Evolutionary conservation across 2,888 invertebrate species (phyloP).

Genomic region (Euproctis similis): DNA sequence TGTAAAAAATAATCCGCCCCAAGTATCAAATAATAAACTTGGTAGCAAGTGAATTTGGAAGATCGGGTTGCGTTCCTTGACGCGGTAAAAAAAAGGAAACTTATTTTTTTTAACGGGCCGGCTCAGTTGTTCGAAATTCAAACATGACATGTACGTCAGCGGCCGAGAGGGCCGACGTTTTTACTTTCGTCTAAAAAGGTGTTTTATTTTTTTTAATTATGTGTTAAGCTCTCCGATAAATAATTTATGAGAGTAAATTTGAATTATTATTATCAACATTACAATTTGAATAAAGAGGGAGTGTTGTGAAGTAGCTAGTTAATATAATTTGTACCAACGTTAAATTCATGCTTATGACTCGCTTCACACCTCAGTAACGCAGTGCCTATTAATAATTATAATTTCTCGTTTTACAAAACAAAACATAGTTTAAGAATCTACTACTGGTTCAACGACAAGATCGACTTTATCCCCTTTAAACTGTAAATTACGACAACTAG

Average conservation of each 20-base stretch:
- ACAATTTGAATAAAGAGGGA: conserved; percentile 11
- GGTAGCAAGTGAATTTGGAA: conserved; percentile 73
- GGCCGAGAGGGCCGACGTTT: conserved; percentile 46
- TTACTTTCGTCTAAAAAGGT: conserved; percentile 42
- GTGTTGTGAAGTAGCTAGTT: background rate
- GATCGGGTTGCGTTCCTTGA: conserved; percentile 61
- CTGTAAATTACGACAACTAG: too few species aligned
- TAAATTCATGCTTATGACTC: background rate
- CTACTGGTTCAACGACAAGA: too few species aligned
- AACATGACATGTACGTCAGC: conserved; percentile 66
- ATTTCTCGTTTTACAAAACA: too few species aligned
- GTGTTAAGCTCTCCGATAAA: conserved; percentile 13
- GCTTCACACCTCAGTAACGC: too few species aligned
- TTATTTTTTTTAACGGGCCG: conserved; percentile 35
- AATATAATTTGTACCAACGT: too few species aligned
- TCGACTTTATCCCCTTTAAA: too few species aligned
- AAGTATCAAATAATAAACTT: conserved; percentile 75
- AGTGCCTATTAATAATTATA: too few species aligned
- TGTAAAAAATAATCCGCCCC: conserved; percentile 54
- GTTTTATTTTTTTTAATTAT: conserved; percentile 9
- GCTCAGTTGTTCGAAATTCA: conserved; percentile 58
- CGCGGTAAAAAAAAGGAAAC: conserved; percentile 45
- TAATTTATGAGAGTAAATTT: conserved; percentile 16
- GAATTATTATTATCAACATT: too few species aligned
- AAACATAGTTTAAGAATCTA: too few species aligned